phyloP scores from a whole-genome alignment of 35 echinoderm and acorn worm species.

The Holothuria glaberrima region DNA sequence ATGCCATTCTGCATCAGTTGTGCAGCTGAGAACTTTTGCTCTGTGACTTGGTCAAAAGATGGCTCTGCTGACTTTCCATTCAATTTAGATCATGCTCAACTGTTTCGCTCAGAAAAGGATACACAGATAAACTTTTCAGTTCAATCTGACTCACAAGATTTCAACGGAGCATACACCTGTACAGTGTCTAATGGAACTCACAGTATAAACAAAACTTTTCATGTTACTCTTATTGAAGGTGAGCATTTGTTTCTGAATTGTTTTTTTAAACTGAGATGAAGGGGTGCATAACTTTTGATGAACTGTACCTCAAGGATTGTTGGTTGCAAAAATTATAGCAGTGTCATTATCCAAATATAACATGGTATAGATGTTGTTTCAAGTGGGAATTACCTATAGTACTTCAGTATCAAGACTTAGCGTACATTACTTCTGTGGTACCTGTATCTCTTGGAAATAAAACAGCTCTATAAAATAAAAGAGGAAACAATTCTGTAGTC shows the following conservation, averaged over 20 bases:
- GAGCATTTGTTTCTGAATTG: background rate
- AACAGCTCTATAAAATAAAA: too few species aligned
- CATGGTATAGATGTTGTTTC: too few species aligned
- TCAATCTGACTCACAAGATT: background rate
- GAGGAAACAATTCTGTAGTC: too few species aligned
- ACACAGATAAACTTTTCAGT: background rate
- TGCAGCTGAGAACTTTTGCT: background rate
- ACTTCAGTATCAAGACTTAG: too few species aligned
- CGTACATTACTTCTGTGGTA: too few species aligned
- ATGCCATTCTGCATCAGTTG: background rate
- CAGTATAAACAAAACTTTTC: background rate
- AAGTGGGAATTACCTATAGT: too few species aligned
- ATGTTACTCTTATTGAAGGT: background rate
- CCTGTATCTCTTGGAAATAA: too few species aligned
- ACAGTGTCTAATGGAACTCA: background rate
- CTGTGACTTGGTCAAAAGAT: conserved; percentile 23
- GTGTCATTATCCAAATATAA: too few species aligned
- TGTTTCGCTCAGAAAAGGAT: background rate
- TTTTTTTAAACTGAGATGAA: too few species aligned
- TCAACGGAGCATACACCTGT: background rate
- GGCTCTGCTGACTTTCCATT: background rate
- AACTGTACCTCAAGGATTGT: too few species aligned
- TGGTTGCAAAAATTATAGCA: too few species aligned
- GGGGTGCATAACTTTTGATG: too few species aligned
- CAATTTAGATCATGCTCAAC: background rate